Evolutionary conservation across 2,113 vertebrate genomes (phyloP), one percentile per base, ranked within the genome.

Genomic region (Periophthalmus modestus): DNA sequence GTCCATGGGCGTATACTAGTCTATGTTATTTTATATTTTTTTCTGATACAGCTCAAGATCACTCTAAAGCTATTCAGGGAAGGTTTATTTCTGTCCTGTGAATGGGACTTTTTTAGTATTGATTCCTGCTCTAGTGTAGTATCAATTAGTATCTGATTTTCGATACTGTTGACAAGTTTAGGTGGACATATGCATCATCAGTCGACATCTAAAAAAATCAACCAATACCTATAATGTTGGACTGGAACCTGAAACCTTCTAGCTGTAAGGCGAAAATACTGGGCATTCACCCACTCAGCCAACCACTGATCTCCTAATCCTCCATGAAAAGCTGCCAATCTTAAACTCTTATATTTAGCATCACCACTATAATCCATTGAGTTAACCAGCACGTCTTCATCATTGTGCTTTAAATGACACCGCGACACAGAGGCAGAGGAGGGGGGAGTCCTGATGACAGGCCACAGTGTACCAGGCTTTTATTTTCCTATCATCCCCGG

Each of bases 401-500:
- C 67, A 85, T 73, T 66, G 43, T 19, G 78, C 76, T 58, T 66
- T 82, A 81, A 85, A 85, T 67, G 80, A 80, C 82, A 73, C 24
- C 73, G 57, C 11, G 19, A 52, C 72, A 65, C 70, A 43, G 61
- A 19, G 15, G 18, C 16, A 65, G 33, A 43, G 15, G 16, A n/a
- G 57, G 66, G 59, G n/a, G 39, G n/a, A 50, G 71, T 46, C 34
- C 33, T 54, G 74, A 78, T 80, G 81, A 80, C 65, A 66, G 62
- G 68, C 67, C 69, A 63, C 59, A 71, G 66, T 71, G 24, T 81
- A 82, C 74, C 66, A 70, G 73, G 78, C 76, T 62, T 87, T 88
- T 79, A 82, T 88, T 84, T 87, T 79, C 73, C 59, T 74, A 62
- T 86, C 79, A 82, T 82, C 77, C 72, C 82, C 33, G 0, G 54